A percentile compares a stretch with the other conserved stretches of the same genome.
Conservation (phyloP, 2,797 vertebrate species). For the Phalanger gymnotis region DNA sequence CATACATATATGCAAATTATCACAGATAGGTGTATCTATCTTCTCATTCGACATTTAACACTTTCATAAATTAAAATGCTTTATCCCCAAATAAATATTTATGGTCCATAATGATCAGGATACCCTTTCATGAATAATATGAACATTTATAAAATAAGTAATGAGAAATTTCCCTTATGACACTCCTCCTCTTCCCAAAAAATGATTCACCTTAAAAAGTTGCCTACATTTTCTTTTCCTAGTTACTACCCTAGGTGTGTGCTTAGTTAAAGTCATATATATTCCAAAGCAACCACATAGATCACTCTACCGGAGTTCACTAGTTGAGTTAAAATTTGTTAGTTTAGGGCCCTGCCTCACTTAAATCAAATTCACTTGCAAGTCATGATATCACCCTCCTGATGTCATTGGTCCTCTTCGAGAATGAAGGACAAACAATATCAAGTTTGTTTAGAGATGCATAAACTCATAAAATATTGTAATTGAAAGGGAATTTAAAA, state of each 20-base stretch:
- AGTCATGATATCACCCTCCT: neutral
- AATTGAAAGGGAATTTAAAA: neutral
- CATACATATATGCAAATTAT: neutral
- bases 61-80: neutral
- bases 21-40: neutral
- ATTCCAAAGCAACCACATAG: neutral
- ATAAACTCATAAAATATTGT: neutral
- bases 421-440: neutral
- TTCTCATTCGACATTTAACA: neutral
- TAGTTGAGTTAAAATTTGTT: neutral
- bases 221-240: neutral
- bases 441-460: neutral
- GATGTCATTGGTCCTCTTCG: neutral
- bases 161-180: neutral
- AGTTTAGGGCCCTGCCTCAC: neutral
- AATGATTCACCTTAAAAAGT: neutral
- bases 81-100: neutral
- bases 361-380: neutral
- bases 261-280: neutral
- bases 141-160: neutral
- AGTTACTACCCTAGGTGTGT: neutral
- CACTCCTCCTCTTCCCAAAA: fast-evolving
- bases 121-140: neutral
- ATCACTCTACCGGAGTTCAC: neutral
- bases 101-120: neutral